Conservation (phyloP, 2,888 invertebrate genomes). For the Heteromurus nitidus region DNA sequence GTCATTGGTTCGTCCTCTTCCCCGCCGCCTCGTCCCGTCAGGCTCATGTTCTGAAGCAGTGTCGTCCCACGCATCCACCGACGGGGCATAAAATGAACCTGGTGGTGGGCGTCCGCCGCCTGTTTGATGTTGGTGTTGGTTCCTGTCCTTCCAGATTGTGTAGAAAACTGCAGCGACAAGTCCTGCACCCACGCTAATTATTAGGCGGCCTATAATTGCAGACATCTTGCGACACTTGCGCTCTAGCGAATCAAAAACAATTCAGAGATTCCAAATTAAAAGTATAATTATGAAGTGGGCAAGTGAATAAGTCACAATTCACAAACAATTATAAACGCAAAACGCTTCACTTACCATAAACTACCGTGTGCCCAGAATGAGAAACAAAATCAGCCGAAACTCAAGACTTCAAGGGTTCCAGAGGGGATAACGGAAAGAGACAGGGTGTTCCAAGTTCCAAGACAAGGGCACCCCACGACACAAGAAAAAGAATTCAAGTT, state of each 20-base stretch:
- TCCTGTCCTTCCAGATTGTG: neutral
- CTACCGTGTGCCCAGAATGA: neutral
- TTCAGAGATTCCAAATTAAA: too few species aligned
- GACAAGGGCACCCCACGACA: too few species aligned
- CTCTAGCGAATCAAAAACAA: neutral
- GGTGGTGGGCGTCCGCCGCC: neutral
- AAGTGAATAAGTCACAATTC: neutral
- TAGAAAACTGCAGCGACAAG: conserved; percentile 15
- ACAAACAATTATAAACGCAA: neutral
- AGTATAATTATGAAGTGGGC: too few species aligned
- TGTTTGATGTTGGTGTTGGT: neutral
- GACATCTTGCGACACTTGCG: neutral
- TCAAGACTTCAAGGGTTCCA: too few species aligned
- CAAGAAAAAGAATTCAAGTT: too few species aligned
- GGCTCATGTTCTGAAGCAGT: neutral
- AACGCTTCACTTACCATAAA: neutral
- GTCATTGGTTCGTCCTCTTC: neutral
- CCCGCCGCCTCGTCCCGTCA: neutral
- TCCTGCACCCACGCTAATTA: conserved; percentile 15
- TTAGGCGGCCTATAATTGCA: conserved; percentile 10
- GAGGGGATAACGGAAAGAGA: too few species aligned
- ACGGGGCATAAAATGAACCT: too few species aligned
- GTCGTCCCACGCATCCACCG: too few species aligned
- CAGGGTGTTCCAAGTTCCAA: too few species aligned
- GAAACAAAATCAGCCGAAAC: neutral